Conservation (phyloP, 2,888 invertebrate genomes). For the Cerastis leucographa region DNA sequence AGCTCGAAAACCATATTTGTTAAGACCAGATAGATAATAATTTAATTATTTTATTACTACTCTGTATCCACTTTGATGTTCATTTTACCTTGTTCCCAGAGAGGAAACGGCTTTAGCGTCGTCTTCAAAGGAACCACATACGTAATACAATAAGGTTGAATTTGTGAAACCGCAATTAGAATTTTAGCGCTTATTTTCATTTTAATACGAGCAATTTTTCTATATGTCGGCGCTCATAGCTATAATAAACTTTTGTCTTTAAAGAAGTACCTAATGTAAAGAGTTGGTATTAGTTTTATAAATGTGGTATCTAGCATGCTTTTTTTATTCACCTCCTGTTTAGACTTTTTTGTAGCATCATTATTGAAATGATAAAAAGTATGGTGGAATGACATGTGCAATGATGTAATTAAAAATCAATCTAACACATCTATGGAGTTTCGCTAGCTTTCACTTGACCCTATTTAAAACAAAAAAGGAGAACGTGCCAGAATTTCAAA, state of each 20-base stretch:
- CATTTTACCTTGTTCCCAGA: constrained; percentile 32
- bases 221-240: neutral
- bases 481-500: neutral
- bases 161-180: constrained; percentile 12
- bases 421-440: neutral
- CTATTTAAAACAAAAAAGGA: neutral
- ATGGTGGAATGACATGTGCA: neutral
- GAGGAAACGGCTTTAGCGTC: neutral
- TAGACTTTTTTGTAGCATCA: neutral
- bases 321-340: neutral
- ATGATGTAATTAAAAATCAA: neutral
- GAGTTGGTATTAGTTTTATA: neutral
- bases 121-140: constrained; percentile 36
- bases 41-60: neutral
- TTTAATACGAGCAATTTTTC: neutral
- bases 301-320: neutral
- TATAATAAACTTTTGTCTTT: neutral
- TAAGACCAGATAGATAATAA: neutral
- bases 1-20: neutral
- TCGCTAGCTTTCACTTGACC: neutral
- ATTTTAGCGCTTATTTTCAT: constrained; percentile 24
- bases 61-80: constrained; percentile 27
- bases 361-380: neutral
- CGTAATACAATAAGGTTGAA: constrained; percentile 39
- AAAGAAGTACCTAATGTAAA: neutral